Base-by-base conservation (phyloP, 2,113 vertebrate species). In the Anhinga rufa region DNA sequence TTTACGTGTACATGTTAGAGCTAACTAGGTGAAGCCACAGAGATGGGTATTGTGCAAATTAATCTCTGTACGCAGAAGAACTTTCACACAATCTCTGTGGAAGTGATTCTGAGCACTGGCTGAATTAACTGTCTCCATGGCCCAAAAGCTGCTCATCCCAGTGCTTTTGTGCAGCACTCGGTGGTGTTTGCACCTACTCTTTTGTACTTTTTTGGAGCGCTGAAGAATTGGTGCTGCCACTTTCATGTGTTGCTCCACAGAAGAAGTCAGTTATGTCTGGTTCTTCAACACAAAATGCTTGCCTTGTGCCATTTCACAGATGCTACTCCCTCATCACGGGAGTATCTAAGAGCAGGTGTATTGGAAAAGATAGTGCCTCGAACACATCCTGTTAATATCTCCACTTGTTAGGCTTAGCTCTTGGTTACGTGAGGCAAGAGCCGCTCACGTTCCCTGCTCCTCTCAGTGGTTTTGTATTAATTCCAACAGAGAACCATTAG, bases 321-420 rank as follows among this genome's bases (percentile, higher is more conserved):
- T 66, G 21, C 17, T 36, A 17, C 17, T 46, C 9, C 12, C 10
- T 31, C 38, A 58, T 46, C 17, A 17, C 0, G 0, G 31, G 19
- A 44, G 8, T 69, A 22, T 57, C 17, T 34, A 42, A 36, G 14
- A 44, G 20, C 19, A 46, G 32, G 9, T 52, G 78, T 65, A n/a
- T 13, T 46, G 57, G 77, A 36, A 68, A 40, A 19, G 42, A 18
- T 15, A 34, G 36, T 16, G 5, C 71, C 57, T 65, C 28, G n/a
- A 46, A 71, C 54, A 14, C 9, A 12, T 54, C 5, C 12, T 36
- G 9, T 46, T 52, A 42, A 5, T 54, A 60, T 24, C 21, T 72
- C 25, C 38, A 14, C 17, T 42, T 66, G 14, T 60, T 60, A 21
- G 18, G 14, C 20, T 40, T 66, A 48, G 14, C 18, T 65, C 38